Evolutionary conservation across 2,888 invertebrate genomes (phyloP).

Genomic region (Callinectes sapidus): DNA sequence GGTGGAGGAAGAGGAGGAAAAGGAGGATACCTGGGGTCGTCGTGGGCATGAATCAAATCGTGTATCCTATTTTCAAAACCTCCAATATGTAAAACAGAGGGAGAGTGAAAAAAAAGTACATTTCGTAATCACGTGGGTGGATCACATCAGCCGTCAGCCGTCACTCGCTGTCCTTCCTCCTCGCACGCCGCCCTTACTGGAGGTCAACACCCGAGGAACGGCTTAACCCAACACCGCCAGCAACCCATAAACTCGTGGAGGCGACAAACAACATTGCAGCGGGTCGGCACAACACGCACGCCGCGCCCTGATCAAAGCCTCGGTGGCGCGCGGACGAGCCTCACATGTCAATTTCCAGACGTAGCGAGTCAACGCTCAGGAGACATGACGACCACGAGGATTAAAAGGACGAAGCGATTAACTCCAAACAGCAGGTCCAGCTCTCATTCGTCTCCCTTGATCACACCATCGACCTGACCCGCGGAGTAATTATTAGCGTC

Average conservation of each 20-base stretch:
- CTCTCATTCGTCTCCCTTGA: not conserved
- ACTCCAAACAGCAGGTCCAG: not conserved
- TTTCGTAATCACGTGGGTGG: not conserved
- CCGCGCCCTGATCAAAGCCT: not conserved
- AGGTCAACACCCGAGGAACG: conserved; percentile 29
- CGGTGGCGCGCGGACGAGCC: not conserved
- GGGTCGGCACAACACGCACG: not conserved
- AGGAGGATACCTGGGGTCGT: not conserved
- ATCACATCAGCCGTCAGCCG: not conserved
- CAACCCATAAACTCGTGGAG: conserved; percentile 30
- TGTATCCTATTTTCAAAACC: not conserved
- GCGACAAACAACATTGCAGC: not conserved
- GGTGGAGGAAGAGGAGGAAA: conserved; percentile 17
- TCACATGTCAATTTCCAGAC: conserved; percentile 13
- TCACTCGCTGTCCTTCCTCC: conserved; percentile 10
- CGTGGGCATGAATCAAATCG: not conserved
- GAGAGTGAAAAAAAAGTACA: not conserved
- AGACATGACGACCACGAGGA: conserved; percentile 2
- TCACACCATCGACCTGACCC: conserved; percentile 6
- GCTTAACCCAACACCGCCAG: conserved; percentile 20
- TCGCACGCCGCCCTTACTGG: not conserved
- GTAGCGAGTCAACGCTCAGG: not conserved
- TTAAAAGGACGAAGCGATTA: conserved; percentile 25
- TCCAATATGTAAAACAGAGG: conserved; percentile 2
- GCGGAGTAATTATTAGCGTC: conserved; percentile 31